Evolutionary conservation across 2,113 vertebrate species (phyloP), one percentile per base, ranked within the genome.

Genomic region (Kryptolebias marmoratus): DNA sequence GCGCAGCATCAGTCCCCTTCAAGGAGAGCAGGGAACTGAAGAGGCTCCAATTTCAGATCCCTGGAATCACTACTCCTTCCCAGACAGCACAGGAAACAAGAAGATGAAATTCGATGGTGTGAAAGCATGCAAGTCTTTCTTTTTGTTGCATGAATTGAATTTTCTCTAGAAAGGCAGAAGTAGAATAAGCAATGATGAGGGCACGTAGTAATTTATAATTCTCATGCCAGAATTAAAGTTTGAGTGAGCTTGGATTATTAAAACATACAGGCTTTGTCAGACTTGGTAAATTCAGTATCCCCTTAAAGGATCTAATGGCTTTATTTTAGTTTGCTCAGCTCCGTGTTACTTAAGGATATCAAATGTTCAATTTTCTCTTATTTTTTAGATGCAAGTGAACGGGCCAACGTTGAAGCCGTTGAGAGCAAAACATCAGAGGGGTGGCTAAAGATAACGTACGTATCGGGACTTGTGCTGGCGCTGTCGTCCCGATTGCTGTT

Each of bases 31-130:
- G 2, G 88, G 74, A 60, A 67, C 80, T 4, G 91, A 93, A 53
- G 92, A 94, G 72, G 80, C 71, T 86, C 13, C 0, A 5, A 69
- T 10, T 57, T 63, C 64, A 64, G 91, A 92, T 73, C 68, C 90
- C 84, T 80, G 91, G 91, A 91, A 82, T 71, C 88, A 94, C 13
- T 75, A 92, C 56, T 68, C 91, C 4, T 86, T 93, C 70, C 73
- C 90, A 0, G 94, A 94, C 15, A 73, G 88, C 70, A 91, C 87
- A 32, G 95, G 93, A 81, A 94, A 90, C 70, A 98, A 96, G 91
- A 97, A 95, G 87, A 92, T 94, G 39, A 96, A 94, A 90, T 94
- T 90, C 3, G 96, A 96, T 74, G 96, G 97, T 98, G 72, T 42
- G 57, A 74, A 56, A 11, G 6, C 2, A 2, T 30, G 16, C 44